Conservation (phyloP, 2,797 vertebrate genomes). For the Diplodus sargus region DNA sequence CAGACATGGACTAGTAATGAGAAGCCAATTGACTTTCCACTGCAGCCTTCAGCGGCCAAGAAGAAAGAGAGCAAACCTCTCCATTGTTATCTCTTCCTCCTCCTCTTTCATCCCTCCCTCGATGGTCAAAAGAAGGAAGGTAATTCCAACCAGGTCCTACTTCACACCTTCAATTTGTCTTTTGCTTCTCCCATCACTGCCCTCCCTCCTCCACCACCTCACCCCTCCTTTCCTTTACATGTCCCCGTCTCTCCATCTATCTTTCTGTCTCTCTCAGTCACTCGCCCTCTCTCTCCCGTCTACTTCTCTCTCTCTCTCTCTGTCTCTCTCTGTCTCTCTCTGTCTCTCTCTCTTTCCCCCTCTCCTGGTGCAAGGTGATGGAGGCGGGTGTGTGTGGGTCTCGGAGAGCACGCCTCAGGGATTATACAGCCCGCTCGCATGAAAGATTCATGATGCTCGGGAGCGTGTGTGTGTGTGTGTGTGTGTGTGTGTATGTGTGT, state of each 20-base stretch:
- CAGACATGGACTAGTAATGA: conserved; percentile 47
- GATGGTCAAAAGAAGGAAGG: conserved; percentile 62
- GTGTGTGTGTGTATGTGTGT: conserved; percentile 59
- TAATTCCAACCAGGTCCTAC: conserved; percentile 71
- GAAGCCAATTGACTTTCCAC: conserved; percentile 52
- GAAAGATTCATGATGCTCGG: conserved; percentile 88
- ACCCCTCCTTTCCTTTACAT: conserved; percentile 31
- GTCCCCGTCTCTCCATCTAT: conserved; percentile 62
- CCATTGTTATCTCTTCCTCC: conserved; percentile 61
- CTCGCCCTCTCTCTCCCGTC: background rate
- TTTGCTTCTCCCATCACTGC: conserved; percentile 51
- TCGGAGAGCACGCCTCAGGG: conserved; percentile 87
- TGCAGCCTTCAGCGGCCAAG: conserved; percentile 42
- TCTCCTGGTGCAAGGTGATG: conserved; percentile 81
- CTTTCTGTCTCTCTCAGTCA: conserved; percentile 61
- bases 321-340: conserved; percentile 26
- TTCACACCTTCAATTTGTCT: conserved; percentile 79
- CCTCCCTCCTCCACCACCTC: conserved; percentile 17
- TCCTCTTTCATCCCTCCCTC: conserved; percentile 62
- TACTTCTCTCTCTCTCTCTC: conserved; percentile 35
- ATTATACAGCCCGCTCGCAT: conserved; percentile 86
- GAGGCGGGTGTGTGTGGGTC: conserved; percentile 78
- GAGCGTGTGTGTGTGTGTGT: conserved; percentile 57
- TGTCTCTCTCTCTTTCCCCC: conserved; percentile 41
- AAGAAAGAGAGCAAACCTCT: conserved; percentile 62